phyloP scores from a whole-genome alignment of 2,797 vertebrate genomes.

The Philypnodon macrostomus region DNA sequence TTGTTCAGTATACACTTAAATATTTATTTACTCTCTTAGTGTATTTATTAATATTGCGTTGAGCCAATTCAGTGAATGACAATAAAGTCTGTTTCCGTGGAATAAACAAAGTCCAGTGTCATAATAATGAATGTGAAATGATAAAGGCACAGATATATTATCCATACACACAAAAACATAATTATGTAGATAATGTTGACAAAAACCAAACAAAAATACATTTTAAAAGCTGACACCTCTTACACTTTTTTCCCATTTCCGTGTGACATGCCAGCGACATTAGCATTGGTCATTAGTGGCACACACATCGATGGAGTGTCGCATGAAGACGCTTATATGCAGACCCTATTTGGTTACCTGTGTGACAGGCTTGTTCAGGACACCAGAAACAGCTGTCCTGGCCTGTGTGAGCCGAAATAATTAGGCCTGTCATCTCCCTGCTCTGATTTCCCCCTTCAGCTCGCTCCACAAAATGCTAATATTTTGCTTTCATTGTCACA shows the following conservation, averaged over 20 bases:
- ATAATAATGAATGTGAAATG: no score
- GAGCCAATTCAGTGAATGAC: no score
- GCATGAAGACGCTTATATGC: slow-evolving; percentile 91
- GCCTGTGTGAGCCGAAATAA: slow-evolving; percentile 99
- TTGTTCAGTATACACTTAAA: no score
- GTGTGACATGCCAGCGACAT: slow-evolving; percentile 97
- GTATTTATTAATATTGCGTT: no score
- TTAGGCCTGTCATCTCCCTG: slow-evolving; percentile 99
- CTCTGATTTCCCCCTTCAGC: slow-evolving; percentile 99
- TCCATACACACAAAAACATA: slow-evolving; percentile 84
- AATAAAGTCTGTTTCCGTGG: not conserved
- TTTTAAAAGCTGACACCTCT: slow-evolving; percentile 85
- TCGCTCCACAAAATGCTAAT: slow-evolving; percentile 99
- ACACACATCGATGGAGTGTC: slow-evolving; percentile 90
- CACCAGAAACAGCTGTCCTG: slow-evolving; percentile 99
- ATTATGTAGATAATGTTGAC: slow-evolving; percentile 95
- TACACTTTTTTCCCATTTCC: slow-evolving; percentile 77
- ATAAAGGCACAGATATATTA: not conserved
- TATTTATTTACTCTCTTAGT: no score
- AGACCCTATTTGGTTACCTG: slow-evolving; percentile 99
- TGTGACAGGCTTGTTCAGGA: slow-evolving; percentile 99
- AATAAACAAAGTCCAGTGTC: not conserved
- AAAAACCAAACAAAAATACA: slow-evolving; percentile 70
- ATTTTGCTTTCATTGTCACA: slow-evolving; percentile 99
- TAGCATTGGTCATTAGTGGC: slow-evolving; percentile 99